These are phyloP conservation scores for Leptodactylus fuscus DNA, from an alignment of 2,113 vertebrate genomes.

Conservation along the genomic window DNA sequence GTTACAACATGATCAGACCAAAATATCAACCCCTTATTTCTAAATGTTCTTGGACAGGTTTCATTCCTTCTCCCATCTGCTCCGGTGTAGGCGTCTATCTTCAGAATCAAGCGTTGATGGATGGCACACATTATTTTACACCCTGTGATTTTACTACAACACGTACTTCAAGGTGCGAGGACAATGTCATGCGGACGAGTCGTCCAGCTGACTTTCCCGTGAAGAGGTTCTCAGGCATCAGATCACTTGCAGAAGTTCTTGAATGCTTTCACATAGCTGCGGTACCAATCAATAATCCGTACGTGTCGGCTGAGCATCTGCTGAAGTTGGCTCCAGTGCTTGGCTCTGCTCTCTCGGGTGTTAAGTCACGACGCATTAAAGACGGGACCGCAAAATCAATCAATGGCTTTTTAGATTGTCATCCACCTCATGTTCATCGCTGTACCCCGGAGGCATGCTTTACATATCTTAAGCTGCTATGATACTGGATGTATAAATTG, in stretches of 20 bases:
- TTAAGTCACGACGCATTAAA: constrained; percentile 7
- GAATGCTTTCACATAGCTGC: neutral
- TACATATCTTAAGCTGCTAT: neutral
- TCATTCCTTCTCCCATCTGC: neutral
- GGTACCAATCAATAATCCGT: constrained; percentile 10
- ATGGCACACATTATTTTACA: neutral
- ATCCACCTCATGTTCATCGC: neutral
- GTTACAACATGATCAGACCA: neutral
- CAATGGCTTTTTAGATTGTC: constrained; percentile 16
- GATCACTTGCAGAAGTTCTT: neutral
- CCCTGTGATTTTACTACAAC: constrained; percentile 1
- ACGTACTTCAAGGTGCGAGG: neutral
- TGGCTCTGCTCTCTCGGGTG: neutral
- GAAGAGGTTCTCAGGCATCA: constrained; percentile 14
- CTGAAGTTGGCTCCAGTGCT: neutral
- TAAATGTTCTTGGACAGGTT: neutral
- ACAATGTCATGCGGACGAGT: neutral
- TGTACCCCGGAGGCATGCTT: neutral
- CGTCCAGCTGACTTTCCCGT: neutral
- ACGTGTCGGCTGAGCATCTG: constrained; percentile 11
- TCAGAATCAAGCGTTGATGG: neutral
- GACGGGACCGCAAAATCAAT: constrained; percentile 4
- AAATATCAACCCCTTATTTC: neutral
- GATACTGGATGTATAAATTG: neutral
- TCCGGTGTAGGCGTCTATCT: neutral